Evolutionary conservation across 2,113 vertebrate species (phyloP), one percentile per base, ranked within the genome.

Genomic region (Dipodomys stephensi): DNA sequence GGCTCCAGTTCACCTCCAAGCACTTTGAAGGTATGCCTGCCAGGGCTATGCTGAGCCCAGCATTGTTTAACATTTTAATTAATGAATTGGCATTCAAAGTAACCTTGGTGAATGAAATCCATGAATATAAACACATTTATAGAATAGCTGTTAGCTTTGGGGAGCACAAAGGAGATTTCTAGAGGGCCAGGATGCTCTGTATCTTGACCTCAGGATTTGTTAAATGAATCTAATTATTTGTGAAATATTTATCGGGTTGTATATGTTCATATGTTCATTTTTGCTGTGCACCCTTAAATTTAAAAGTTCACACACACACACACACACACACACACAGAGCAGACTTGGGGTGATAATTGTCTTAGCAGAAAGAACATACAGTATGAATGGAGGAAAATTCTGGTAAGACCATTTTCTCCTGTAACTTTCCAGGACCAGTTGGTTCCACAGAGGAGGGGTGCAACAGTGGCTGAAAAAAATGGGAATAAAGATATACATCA

Each of bases 21-120:
- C 11, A 27, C 46, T 11, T 35, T 20, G 46, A 94, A 18, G 72
- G 30, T 87, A 72, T 32, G 46, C 91, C 80, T 65, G 18, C 83
- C 67, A 64, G 77, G 53, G 64, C 62, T 64, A 19, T 0, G 2
- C 84, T 32, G 77, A 92, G 77, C 87, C 83, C 64, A 22, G 81
- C 28, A 10, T 57, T 79, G 81, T 53, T 84, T 62, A 91, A 92
- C 90, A 79, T 94, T 94, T 95, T 95, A 92, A 95, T 92, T 78
- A 96, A 93, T 87, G 69, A 93, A 90, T 46, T 87, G 90, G 81
- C 89, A 89, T 96, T 95, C 96, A 90, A 25, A 91, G 46, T 91
- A 84, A 94, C 73, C 87, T 95, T 92, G 84, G 89, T 23, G 23
- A 78, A 90, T 87, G 57, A 82, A 64, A 92, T 69, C 57, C 69